Conservation (phyloP, 2,113 vertebrate genomes). For the Elephantulus edwardii region DNA sequence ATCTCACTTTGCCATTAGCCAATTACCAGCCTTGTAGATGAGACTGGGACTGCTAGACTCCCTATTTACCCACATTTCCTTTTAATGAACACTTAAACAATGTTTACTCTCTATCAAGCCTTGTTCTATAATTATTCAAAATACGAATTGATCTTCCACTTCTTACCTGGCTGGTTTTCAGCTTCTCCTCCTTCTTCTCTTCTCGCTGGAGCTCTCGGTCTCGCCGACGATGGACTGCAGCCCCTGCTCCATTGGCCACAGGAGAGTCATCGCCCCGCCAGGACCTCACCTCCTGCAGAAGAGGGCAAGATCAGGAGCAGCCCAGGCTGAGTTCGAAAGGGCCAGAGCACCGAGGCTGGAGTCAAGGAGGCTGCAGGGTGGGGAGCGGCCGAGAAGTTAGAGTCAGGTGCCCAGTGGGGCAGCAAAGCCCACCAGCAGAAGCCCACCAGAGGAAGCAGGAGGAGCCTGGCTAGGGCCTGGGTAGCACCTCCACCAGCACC, state of each 20-base stretch:
- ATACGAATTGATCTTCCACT: neutral
- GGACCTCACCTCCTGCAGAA: slow-evolving; percentile 89
- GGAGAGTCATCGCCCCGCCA: slow-evolving; percentile 90
- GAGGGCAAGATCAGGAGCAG: neutral
- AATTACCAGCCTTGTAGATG: neutral
- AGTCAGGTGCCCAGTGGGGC: neutral
- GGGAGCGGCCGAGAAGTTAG: slow-evolving; percentile 49
- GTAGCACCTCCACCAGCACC: slow-evolving; percentile 16
- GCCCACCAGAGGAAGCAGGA: neutral
- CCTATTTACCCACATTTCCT: neutral
- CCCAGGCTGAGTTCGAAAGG: neutral
- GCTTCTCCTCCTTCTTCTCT: slow-evolving; percentile 86
- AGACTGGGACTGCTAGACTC: neutral
- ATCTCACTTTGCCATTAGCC: neutral
- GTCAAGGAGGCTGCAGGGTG: slow-evolving; percentile 47
- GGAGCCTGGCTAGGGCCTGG: slow-evolving; percentile 59
- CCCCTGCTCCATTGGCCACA: slow-evolving; percentile 83
- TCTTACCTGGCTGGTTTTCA: slow-evolving; percentile 86
- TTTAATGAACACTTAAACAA: neutral
- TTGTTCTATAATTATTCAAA: neutral
- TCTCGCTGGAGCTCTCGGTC: slow-evolving; percentile 84
- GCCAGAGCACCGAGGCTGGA: neutral
- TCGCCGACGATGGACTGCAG: slow-evolving; percentile 44
- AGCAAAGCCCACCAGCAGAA: neutral
- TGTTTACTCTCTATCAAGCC: neutral